These are phyloP conservation scores for Channallabes apus DNA, from an alignment of 2,797 vertebrate genomes.

Conservation along the genomic window DNA sequence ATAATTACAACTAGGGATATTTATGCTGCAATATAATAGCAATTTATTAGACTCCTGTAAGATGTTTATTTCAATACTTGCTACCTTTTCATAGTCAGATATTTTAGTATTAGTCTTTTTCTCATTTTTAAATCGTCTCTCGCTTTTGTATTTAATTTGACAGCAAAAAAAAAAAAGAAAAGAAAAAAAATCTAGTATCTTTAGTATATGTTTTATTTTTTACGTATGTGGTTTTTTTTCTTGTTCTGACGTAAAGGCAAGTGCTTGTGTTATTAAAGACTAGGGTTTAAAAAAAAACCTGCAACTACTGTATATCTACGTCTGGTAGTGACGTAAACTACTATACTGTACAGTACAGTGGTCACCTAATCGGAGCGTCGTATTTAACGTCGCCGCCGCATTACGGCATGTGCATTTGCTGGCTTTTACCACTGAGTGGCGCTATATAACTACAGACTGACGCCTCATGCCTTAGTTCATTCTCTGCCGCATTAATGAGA, in stretches of 20 bases:
- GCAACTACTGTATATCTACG: neutral
- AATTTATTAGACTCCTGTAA: neutral
- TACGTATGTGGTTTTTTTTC: neutral
- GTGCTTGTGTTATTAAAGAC: neutral
- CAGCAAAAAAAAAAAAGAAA: neutral
- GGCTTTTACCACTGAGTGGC: too few relatives aligned
- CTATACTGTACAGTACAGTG: too few relatives aligned
- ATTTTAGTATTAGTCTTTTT: neutral
- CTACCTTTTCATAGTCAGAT: neutral
- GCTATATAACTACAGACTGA: too few relatives aligned
- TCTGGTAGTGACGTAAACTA: neutral
- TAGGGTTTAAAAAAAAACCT: neutral
- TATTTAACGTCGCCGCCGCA: too few relatives aligned
- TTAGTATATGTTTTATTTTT: neutral
- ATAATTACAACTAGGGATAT: neutral
- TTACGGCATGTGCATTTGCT: too few relatives aligned
- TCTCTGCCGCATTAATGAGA: too few relatives aligned
- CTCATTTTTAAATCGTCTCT: neutral
- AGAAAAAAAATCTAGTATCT: neutral
- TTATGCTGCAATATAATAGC: neutral
- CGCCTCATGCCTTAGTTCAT: too few relatives aligned
- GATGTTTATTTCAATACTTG: neutral
- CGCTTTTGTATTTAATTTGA: neutral
- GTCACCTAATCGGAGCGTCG: too few relatives aligned
- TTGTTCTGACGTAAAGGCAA: too few relatives aligned